These are phyloP conservation scores for Alosa alosa DNA, from an alignment of 2,113 vertebrate species.

Conservation along the genomic window DNA sequence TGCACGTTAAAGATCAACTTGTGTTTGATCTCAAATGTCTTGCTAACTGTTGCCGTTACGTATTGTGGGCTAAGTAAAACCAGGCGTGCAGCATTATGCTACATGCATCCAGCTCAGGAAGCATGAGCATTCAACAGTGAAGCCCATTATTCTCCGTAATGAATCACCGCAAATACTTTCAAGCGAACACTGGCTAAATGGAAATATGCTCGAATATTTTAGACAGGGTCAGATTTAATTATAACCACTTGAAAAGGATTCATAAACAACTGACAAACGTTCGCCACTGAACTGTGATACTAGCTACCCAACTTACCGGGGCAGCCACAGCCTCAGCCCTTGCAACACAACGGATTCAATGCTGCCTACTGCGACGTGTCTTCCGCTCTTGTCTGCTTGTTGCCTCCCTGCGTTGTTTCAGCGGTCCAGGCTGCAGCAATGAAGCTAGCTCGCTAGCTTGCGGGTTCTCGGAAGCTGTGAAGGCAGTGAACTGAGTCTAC, in stretches of 20 bases:
- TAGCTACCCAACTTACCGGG: slow-evolving; percentile 26
- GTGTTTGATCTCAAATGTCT: background rate
- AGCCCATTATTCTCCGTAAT: background rate
- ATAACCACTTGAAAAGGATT: background rate
- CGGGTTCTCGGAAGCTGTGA: background rate
- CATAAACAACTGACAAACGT: slow-evolving; percentile 3
- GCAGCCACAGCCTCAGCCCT: background rate
- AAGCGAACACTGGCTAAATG: slow-evolving; percentile 11
- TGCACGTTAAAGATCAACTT: background rate
- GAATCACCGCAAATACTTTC: background rate
- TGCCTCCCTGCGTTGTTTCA: slow-evolving; percentile 22
- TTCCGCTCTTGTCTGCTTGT: slow-evolving; percentile 23
- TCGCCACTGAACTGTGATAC: slow-evolving; percentile 16
- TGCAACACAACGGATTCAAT: slow-evolving; percentile 4
- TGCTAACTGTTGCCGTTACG: slow-evolving; percentile 16
- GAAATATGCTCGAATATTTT: background rate
- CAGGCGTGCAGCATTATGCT: slow-evolving; percentile 12
- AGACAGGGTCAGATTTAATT: background rate
- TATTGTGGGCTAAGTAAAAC: background rate
- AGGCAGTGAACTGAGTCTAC: slow-evolving; percentile 25
- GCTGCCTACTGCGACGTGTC: slow-evolving; percentile 20
- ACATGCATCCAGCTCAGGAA: background rate
- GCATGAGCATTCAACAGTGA: slow-evolving; percentile 19
- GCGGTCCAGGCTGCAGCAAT: slow-evolving; percentile 32
- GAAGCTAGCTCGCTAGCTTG: slow-evolving; percentile 24